Evolutionary conservation across 2,113 vertebrate genomes (phyloP).

Genomic region (Pelusios castaneus): DNA sequence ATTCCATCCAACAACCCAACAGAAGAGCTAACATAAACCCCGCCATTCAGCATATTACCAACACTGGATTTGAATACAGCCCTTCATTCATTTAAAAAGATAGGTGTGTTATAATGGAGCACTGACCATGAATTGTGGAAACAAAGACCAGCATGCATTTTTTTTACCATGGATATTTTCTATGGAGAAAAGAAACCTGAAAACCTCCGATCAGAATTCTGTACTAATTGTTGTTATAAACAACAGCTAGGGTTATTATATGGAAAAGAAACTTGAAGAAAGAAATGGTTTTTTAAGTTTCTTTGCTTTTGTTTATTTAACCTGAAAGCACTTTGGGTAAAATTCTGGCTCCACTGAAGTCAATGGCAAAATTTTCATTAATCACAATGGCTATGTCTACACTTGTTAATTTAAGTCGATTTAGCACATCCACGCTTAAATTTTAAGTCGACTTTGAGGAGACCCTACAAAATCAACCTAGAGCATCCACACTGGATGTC

Average conservation of each 20-base stretch:
- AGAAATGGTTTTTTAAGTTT: too few relatives aligned
- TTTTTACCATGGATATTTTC: not conserved
- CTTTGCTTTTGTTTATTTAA: too few relatives aligned
- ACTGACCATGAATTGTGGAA: not conserved
- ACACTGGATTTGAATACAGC: not conserved
- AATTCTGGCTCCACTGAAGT: not conserved
- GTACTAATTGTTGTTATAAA: not conserved
- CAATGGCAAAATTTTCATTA: not conserved
- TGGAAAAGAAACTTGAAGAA: not conserved
- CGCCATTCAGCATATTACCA: not conserved
- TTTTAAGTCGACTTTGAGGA: too few relatives aligned
- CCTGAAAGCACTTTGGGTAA: not conserved
- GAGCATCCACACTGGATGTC: too few relatives aligned
- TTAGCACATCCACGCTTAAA: too few relatives aligned
- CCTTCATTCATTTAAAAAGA: not conserved
- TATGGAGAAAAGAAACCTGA: not conserved
- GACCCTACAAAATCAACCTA: too few relatives aligned
- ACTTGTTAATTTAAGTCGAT: too few relatives aligned
- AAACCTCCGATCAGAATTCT: not conserved
- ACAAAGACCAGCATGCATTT: not conserved
- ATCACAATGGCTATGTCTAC: too few relatives aligned
- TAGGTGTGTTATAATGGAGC: fast-evolving
- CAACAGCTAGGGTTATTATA: not conserved
- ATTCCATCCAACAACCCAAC: not conserved
- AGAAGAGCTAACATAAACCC: not conserved